Evolutionary conservation across 2,113 vertebrate genomes (phyloP), one percentile per base, ranked within the genome.

Genomic region (Odobenus rosmarus): DNA sequence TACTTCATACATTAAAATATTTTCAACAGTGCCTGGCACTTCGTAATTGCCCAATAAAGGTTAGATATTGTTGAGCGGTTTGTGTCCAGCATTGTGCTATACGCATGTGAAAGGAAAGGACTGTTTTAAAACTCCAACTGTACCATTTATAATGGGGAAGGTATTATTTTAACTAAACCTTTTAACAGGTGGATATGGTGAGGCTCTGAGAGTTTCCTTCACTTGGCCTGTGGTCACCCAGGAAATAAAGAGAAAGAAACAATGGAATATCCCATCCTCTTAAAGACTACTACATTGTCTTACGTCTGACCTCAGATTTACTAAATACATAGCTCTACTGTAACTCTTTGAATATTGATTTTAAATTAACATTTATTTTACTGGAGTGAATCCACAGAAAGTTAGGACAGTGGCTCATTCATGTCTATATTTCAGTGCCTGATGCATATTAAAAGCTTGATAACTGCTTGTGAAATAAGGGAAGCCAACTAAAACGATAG

Each of bases 281-380:
- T 61, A 80, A 39, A 69, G 55, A 74, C 36, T 74, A 85, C n/a
- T 84, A 53, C 12, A 5, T 81, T 67, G 26, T 64, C 46, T 77
- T 79, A 61, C 4, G 11, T 84, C 51, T 81, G 55, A 67, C 71
- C 26, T 85, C 83, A 72, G 33, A 31, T 31, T 88, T 79, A 67
- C 77, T 84, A 88, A 93, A 57, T 72, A 51, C 46, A 31, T 91
- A 77, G 53, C 4, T 88, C 39, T 74, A 53, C n/a, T 97, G 36
- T 23, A 88, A 94, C 4, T 85, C 71, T 84, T 92, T 92, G 79
- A 92, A 90, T 62, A 61, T 21, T 57, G 28, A 69, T 49, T 95
- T 92, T 62, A 67, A 85, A 53, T 62, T 80, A 85, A 80, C 76
- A 79, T 69, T 64, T 80, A 80, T 90, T 91, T 95, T 71, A 85